Percentiles rank a stretch among this genome's conserved stretches.
Conservation (phyloP, 2,888 invertebrate genomes). For the Mantis religiosa region DNA sequence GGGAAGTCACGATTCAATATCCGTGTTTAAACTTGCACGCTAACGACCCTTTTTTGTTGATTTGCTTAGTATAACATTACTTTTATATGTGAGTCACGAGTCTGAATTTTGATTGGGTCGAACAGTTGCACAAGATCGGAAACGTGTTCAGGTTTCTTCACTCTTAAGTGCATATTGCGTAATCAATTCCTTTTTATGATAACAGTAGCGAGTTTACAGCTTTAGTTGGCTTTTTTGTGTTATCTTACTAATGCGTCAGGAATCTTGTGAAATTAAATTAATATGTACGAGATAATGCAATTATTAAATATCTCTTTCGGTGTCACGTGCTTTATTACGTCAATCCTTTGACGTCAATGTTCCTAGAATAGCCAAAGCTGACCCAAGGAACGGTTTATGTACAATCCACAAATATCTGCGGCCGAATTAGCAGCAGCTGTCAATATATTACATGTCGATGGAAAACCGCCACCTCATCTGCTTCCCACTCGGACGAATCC, state of each 20-base stretch:
- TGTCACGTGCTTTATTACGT: neutral
- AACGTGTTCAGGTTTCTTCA: neutral
- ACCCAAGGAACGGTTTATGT: neutral
- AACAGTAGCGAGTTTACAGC: neutral
- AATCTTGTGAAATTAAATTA: neutral
- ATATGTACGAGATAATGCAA: neutral
- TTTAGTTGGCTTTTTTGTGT: neutral
- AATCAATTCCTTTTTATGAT: neutral
- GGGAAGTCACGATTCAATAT: neutral
- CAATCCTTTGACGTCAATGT: neutral
- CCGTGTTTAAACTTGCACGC: neutral
- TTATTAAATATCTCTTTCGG: neutral
- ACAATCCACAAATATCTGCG: neutral
- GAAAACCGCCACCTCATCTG: too few species aligned
- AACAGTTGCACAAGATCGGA: neutral
- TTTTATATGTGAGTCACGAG: neutral
- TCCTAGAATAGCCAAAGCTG: neutral
- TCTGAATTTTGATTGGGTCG: neutral
- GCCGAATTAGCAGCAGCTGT: neutral
- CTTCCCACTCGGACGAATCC: too few species aligned
- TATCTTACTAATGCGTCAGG: neutral
- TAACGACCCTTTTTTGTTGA: neutral
- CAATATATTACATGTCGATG: neutral
- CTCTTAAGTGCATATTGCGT: neutral
- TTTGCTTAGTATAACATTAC: neutral